Base-by-base conservation (phyloP, 2,797 vertebrate species). In the Cichlasoma orientale region DNA sequence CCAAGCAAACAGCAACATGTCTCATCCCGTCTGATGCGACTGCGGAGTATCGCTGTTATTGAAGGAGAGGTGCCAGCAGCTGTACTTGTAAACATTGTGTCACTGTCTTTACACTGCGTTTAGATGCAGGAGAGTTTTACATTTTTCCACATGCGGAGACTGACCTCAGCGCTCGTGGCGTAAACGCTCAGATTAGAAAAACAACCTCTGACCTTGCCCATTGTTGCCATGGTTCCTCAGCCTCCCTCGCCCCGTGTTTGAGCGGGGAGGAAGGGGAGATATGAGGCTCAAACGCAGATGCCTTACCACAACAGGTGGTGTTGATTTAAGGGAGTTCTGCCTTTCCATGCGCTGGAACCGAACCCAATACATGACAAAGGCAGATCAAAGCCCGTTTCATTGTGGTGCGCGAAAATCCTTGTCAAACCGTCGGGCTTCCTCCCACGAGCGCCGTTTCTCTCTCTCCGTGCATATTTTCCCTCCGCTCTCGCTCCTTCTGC, bases 301-400 rank as follows among this genome's bases (percentile, higher is more conserved):
- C 88, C 89, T 89, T 86, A 90, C 85, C 90, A 76, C 92, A 93
- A 95, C 94, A 95, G 95, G 94, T 95, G 95, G 94, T 93, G 93
- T 92, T 93, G 86, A 93, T 94, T 95, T 94, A 93, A 89, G 88
- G 86, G 80, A 90, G 90, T 89, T 90, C 86, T 90, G 91, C 82
- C 86, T 92, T 86, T 90, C 88, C 92, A 81, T 87, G 89, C 31
- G 86, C 85, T 93, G 90, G 89, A 90, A 86, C 87, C 71, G 84
- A 93, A 92, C 83, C 90, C 90, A 88, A 88, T 86, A 91, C 90
- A 94, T 89, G 91, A 94, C 93, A 89, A 88, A 88, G 85, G 80
- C 90, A 93, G 91, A 93, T 95, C 93, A 95, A 95, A 95, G 93
- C 79, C 69, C 57, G 84, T 86, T 90, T 90, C 86, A 77, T 78